A percentile compares a stretch with the other conserved stretches of the same genome.
phyloP scores from a whole-genome alignment of 2,888 invertebrate species.

The Epistrophe eligans region DNA sequence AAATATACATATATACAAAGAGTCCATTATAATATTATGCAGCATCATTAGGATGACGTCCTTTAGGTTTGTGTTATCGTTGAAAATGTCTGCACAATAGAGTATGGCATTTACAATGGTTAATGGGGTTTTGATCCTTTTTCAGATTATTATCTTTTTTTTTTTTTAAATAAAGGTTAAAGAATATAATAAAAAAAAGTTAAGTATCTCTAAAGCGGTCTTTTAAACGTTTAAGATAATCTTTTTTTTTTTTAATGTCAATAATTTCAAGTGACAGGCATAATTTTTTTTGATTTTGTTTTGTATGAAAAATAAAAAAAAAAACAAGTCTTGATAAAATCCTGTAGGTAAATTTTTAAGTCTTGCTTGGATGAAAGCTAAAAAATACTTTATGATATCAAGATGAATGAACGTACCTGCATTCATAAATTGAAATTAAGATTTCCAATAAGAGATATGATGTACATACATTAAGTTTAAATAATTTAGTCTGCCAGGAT shows the following conservation, averaged over 20 bases:
- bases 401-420: neutral
- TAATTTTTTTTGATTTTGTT: neutral
- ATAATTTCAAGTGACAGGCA: conserved; percentile 5
- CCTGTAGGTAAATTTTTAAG: neutral
- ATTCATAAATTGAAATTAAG: neutral
- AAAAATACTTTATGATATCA: conserved; percentile 2
- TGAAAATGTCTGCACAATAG: conserved; percentile 58
- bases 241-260: conserved; percentile 28
- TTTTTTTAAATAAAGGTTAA: neutral
- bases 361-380: neutral
- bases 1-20: too few species aligned
- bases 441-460: neutral
- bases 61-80: conserved; percentile 70
- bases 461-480: too few species aligned
- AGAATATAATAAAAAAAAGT: neutral
- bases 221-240: conserved; percentile 38
- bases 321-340: neutral
- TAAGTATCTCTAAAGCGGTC: conserved; percentile 3
- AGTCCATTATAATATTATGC: neutral
- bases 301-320: neutral
- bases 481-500: neutral
- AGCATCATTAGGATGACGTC: conserved; percentile 61
- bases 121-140: conserved; percentile 61
- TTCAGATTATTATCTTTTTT: conserved; percentile 44
- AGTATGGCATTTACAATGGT: conserved; percentile 59